Conservation (phyloP, 2,888 invertebrate species). For the Cordilura impudica region DNA sequence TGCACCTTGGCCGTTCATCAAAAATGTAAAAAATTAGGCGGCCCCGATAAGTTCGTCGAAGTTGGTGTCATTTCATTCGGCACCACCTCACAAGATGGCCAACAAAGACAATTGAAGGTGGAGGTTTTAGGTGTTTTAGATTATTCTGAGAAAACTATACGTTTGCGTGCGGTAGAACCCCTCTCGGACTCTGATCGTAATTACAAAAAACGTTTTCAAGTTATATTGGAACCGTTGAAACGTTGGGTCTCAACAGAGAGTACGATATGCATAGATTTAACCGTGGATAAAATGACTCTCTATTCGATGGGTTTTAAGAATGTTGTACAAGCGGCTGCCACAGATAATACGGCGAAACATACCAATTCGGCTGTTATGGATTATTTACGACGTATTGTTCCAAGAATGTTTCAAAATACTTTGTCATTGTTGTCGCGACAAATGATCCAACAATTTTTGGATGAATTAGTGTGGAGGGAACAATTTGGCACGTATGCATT, state of each 20-base stretch:
- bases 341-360: slow-evolving; percentile 79
- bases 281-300: slow-evolving; percentile 89
- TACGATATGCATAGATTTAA: slow-evolving; percentile 88
- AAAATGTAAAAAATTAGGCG: slow-evolving; percentile 86
- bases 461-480: slow-evolving; percentile 93
- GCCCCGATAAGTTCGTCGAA: slow-evolving; percentile 84
- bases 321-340: slow-evolving; percentile 82
- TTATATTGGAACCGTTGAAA: slow-evolving; percentile 87
- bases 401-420: slow-evolving; percentile 94
- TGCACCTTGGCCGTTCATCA: slow-evolving; percentile 90
- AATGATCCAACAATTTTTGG: slow-evolving; percentile 93
- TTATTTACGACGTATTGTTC: slow-evolving; percentile 89
- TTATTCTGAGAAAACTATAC: slow-evolving; percentile 84
- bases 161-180: slow-evolving; percentile 90
- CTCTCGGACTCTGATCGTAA: slow-evolving; percentile 87
- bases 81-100: slow-evolving; percentile 88
- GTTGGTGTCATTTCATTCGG: slow-evolving; percentile 92
- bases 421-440: slow-evolving; percentile 88
- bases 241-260: slow-evolving; percentile 90
- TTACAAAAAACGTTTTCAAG: slow-evolving; percentile 88
- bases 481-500: slow-evolving; percentile 88
- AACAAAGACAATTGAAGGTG: slow-evolving; percentile 89
- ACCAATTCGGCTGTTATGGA: slow-evolving; percentile 91
- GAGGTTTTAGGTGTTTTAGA: slow-evolving; percentile 92
- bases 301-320: slow-evolving; percentile 88